Evolutionary conservation across 2,113 vertebrate genomes (phyloP).

Genomic region (Pituophis catenifer): DNA sequence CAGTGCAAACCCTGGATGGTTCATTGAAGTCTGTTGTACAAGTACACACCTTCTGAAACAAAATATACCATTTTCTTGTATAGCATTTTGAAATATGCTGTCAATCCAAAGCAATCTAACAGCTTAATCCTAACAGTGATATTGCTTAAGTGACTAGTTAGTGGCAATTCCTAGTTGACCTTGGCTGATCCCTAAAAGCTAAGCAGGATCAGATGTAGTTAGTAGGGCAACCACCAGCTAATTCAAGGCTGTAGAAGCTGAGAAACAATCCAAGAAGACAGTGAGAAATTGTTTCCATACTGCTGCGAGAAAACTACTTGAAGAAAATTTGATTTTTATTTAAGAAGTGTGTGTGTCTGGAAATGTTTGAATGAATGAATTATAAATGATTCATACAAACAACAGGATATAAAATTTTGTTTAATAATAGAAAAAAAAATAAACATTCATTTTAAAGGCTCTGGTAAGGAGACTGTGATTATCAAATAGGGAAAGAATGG

Average conservation of each 20-base stretch:
- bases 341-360: not conserved
- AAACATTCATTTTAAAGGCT: not conserved
- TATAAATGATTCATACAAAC: not conserved
- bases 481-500: not conserved
- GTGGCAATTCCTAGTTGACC: not conserved
- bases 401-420: not conserved
- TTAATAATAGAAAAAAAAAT: not conserved
- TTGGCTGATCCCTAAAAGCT: not conserved
- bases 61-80: constrained; percentile 23
- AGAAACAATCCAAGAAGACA: not conserved
- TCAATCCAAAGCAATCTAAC: constrained; percentile 3
- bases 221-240: not conserved
- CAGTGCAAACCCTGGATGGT: constrained; percentile 62
- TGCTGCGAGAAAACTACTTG: not conserved
- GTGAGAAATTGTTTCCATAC: not conserved
- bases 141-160: not conserved
- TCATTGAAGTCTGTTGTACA: constrained; percentile 58
- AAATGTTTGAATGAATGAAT: not conserved
- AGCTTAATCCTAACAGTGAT: not conserved
- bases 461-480: not conserved
- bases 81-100: not conserved
- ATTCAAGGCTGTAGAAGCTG: not conserved
- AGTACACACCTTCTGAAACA: constrained; percentile 29
- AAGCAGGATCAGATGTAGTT: not conserved
- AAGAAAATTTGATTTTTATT: not conserved